Evolutionary conservation across 2,113 vertebrate genomes (phyloP), one percentile per base, ranked within the genome.

Genomic region (Phaethon lepturus): DNA sequence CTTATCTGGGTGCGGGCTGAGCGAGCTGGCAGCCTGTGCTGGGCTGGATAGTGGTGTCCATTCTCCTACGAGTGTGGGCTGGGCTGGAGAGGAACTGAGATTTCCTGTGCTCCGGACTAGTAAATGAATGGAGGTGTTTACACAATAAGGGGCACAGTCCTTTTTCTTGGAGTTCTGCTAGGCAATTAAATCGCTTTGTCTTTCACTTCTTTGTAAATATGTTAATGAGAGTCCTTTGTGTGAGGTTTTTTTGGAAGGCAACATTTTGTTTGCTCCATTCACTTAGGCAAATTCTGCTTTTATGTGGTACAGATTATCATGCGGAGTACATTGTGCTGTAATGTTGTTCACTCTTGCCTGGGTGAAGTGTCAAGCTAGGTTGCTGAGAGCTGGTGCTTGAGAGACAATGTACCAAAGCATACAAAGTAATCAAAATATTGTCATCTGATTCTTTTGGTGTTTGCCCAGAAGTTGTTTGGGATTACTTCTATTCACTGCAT

Each of bases 361-460:
- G 38, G 86, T 45, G 68, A 71, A 6, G 72, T 2, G 7, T 28
- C 59, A 24, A 86, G 56, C 83, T 71, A 31, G 49, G 17, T 81
- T 84, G 22, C 62, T 79, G 55, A 60, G 80, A 90, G 76, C 74
- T 78, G 42, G 35, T 19, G 40, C 92, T 89, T 92, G 73, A 53
- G 56, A 96, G 82, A 76, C 74, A 80, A 6, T 13, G 4, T 29
- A 50, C 62, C 67, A 68, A 58, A 92, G 67, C 45, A 40, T 58
- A 40, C 4, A 19, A 52, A 69, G 78, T 85, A 82, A 91, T 95
- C 75, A 42, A 56, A 96, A 95, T 97, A 90, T 47, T 86, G 77
- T 97, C 97, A 93, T 97, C 76, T 96, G 79, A 92, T 97, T 97
- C 96, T 93, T 96, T 89, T 96, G 96, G 90, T 96, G 89, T 92